Conservation (phyloP, 2,888 invertebrate species). For the Cheilosia impressa region DNA sequence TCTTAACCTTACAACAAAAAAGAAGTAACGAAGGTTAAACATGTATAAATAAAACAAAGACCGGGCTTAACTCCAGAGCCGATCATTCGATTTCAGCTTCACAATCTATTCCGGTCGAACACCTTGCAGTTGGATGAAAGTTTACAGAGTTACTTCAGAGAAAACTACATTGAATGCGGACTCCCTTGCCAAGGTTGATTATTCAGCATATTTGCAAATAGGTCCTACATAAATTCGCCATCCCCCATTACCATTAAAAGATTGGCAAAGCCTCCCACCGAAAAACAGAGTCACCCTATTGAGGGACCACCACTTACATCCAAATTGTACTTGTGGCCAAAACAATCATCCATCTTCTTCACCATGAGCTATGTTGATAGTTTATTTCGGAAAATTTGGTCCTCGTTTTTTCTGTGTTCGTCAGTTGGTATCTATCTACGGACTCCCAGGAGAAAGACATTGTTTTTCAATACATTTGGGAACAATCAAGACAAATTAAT, state of each 20-base stretch:
- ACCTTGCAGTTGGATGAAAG: too few relatives aligned
- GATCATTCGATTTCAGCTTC: too few relatives aligned
- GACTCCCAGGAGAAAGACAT: constrained; percentile 55
- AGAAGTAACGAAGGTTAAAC: too few relatives aligned
- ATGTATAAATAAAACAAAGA: too few relatives aligned
- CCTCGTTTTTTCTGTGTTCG: constrained; percentile 1
- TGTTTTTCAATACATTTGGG: constrained; percentile 74
- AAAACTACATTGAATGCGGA: too few relatives aligned
- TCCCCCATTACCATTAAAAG: neutral
- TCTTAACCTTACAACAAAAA: too few relatives aligned
- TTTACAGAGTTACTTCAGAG: too few relatives aligned
- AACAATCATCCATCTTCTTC: constrained; percentile 74
- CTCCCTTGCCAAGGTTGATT: too few relatives aligned
- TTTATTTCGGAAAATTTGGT: constrained; percentile 56
- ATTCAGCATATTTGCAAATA: neutral
- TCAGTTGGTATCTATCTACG: neutral
- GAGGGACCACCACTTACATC: neutral
- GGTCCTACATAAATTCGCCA: neutral
- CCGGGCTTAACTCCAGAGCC: too few relatives aligned
- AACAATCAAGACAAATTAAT: constrained; percentile 74
- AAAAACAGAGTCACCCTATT: constrained; percentile 34
- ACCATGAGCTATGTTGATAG: constrained; percentile 68
- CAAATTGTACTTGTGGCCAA: constrained; percentile 64
- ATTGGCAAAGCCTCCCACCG: neutral
- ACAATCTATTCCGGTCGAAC: too few relatives aligned